phyloP scores from a whole-genome alignment of 2,797 vertebrate species.

The Aldrovandia affinis region DNA sequence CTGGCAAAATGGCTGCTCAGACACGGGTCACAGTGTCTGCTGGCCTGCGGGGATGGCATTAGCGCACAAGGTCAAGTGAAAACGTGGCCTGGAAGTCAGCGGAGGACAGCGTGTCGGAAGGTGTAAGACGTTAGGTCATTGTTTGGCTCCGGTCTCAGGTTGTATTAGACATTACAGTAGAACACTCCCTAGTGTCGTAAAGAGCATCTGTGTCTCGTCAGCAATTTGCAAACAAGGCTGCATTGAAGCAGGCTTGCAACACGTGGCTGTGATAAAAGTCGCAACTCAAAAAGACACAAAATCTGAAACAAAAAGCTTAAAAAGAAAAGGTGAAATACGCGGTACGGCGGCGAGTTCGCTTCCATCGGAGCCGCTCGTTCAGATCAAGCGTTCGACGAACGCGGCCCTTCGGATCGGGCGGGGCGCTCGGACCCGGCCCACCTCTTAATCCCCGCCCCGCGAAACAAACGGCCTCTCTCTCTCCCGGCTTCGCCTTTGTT shows the following conservation, averaged over 20 bases:
- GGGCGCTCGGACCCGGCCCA: background rate
- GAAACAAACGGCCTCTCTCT: background rate
- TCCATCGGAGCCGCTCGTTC: background rate
- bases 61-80: background rate
- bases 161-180: background rate
- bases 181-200: background rate
- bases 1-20: constrained; percentile 26
- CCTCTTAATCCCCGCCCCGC: background rate
- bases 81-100: background rate
- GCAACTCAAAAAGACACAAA: too few relatives aligned
- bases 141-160: background rate
- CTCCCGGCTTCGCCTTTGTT: constrained; percentile 3
- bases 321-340: too few relatives aligned
- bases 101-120: background rate
- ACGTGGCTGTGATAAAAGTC: background rate
- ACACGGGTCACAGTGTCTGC: constrained; percentile 4
- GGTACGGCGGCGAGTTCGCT: too few relatives aligned
- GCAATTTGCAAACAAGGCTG: background rate
- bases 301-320: too few relatives aligned
- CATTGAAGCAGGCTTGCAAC: background rate
- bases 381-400: background rate
- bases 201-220: background rate
- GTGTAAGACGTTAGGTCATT: background rate
- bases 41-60: background rate
- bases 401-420: background rate